Conservation (phyloP, 2,888 invertebrate genomes). For the Argynnis bischoffii region DNA sequence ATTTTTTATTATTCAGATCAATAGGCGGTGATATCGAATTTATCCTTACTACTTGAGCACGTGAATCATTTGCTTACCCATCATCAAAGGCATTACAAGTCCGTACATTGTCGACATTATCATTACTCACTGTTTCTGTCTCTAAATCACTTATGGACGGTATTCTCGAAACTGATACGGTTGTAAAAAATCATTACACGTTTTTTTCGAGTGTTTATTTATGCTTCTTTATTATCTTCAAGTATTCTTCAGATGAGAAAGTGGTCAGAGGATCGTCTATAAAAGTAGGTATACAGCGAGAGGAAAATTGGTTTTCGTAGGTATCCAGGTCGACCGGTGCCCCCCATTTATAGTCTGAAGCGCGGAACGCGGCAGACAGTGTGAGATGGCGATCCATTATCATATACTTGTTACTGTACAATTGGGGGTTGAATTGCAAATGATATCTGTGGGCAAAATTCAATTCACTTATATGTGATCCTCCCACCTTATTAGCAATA, state of each 20-base stretch:
- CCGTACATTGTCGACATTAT: background rate
- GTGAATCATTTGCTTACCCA: too few relatives aligned
- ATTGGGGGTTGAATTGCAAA: background rate
- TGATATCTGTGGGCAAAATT: background rate
- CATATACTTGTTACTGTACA: background rate
- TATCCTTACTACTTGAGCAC: too few relatives aligned
- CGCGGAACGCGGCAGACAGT: slow-evolving; percentile 57
- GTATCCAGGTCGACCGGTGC: slow-evolving; percentile 55
- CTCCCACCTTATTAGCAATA: too few relatives aligned
- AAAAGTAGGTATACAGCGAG: slow-evolving; percentile 50
- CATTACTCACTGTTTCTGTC: slow-evolving; percentile 1
- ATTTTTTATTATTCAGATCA: background rate
- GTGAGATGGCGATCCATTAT: slow-evolving; percentile 64
- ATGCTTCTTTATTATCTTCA: slow-evolving; percentile 46
- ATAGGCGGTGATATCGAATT: too few relatives aligned
- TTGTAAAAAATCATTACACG: slow-evolving; percentile 49
- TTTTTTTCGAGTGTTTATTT: slow-evolving; percentile 39
- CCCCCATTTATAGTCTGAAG: slow-evolving; percentile 63
- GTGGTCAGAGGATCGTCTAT: slow-evolving; percentile 53
- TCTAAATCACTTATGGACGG: slow-evolving; percentile 41
- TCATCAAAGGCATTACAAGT: too few relatives aligned
- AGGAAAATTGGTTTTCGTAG: slow-evolving; percentile 38
- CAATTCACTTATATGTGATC: background rate
- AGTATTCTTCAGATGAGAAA: slow-evolving; percentile 61
- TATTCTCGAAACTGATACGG: slow-evolving; percentile 53